Evolutionary conservation across 2,797 vertebrate species (phyloP).

Genomic region (Acanthornis magna): DNA sequence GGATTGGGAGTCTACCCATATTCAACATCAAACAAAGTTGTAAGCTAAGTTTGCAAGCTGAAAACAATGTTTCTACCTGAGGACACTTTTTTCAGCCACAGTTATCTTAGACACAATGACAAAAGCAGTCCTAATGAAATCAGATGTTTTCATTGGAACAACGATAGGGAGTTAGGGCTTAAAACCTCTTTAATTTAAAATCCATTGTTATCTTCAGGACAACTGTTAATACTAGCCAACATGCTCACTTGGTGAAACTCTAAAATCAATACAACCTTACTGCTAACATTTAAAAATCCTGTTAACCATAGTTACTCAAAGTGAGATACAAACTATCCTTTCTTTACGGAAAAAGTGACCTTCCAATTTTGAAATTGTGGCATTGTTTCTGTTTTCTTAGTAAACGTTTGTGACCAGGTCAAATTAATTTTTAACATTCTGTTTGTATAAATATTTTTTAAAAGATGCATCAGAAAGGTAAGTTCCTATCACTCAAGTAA

Average conservation of each 20-base stretch:
- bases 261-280: neutral
- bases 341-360: neutral
- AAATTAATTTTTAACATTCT: neutral
- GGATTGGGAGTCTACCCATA: neutral
- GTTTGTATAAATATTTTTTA: neutral
- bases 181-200: slow-evolving; percentile 1
- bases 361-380: neutral
- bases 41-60: neutral
- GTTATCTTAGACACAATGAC: neutral
- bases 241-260: neutral
- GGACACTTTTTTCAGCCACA: neutral
- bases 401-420: neutral
- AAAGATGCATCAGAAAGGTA: neutral
- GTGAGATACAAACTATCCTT: neutral
- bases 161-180: neutral
- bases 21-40: neutral
- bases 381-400: neutral
- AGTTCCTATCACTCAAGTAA: neutral
- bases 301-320: neutral
- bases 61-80: neutral
- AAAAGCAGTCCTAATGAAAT: slow-evolving; percentile 1
- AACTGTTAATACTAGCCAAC: neutral
- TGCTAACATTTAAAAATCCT: neutral
- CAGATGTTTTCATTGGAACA: neutral
- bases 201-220: neutral